Evolutionary conservation across 2,888 invertebrate species (phyloP).

Genomic region (Linhomoeus sp.): DNA sequence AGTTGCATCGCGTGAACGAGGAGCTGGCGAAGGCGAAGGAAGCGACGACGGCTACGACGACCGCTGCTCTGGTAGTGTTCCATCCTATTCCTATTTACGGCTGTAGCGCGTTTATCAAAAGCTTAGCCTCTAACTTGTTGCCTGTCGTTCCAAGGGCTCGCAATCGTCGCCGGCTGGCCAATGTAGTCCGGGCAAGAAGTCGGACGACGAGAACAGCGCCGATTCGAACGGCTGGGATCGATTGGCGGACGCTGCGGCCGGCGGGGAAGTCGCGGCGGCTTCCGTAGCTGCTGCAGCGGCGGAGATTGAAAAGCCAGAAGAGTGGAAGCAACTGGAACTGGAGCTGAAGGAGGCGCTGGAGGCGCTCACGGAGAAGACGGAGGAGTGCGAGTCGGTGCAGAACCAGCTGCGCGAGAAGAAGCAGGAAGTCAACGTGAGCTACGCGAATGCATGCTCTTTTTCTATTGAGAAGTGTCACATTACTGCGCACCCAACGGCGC

Average conservation of each 20-base stretch:
- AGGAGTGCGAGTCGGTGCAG: slow-evolving; percentile 9
- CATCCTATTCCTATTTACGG: not conserved
- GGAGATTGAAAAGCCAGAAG: too few relatives aligned
- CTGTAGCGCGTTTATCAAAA: too few relatives aligned
- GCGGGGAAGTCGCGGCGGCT: too few relatives aligned
- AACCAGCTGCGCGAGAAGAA: slow-evolving; percentile 4
- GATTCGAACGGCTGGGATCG: slow-evolving; percentile 12
- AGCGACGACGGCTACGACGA: too few relatives aligned
- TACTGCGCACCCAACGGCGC: not conserved
- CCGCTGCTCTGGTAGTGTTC: too few relatives aligned
- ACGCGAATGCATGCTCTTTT: not conserved
- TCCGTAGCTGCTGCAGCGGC: too few relatives aligned
- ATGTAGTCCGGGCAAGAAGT: slow-evolving; percentile 7
- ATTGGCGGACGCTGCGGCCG: not conserved
- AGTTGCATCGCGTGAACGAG: too few relatives aligned
- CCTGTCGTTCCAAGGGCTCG: not conserved
- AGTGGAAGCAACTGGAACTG: too few relatives aligned
- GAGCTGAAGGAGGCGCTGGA: slow-evolving; percentile 8
- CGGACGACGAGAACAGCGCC: slow-evolving; percentile 10
- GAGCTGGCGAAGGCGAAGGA: not conserved
- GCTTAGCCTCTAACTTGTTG: too few relatives aligned
- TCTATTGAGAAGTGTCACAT: not conserved
- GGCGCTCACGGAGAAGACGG: slow-evolving; percentile 12
- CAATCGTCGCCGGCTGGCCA: not conserved
- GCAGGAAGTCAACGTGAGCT: slow-evolving; percentile 4